A percentile compares a stretch with the other conserved stretches of the same genome.
phyloP scores from a whole-genome alignment of 2,888 invertebrate species.

The Hirudinaria manillensis region DNA sequence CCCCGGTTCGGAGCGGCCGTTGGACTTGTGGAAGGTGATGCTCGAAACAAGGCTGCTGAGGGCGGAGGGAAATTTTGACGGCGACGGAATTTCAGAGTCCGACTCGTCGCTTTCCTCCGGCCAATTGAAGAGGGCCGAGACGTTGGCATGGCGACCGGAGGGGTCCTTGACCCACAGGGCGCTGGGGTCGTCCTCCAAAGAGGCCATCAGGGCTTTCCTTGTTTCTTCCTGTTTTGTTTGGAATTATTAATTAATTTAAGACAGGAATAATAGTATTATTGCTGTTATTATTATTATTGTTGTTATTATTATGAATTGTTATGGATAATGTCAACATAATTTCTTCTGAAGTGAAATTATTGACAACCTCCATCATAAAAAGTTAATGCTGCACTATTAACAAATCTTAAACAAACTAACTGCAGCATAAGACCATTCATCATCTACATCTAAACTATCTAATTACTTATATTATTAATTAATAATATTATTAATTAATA shows the following conservation, averaged over 20 bases:
- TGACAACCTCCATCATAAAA: too few relatives aligned
- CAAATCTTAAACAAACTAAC: too few relatives aligned
- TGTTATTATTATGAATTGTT: too few relatives aligned
- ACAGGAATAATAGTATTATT: too few relatives aligned
- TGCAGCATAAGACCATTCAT: too few relatives aligned
- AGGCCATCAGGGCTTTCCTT: constrained; percentile 50
- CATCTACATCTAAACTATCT: too few relatives aligned
- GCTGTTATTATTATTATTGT: too few relatives aligned
- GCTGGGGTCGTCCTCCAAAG: constrained; percentile 56
- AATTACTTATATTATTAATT: too few relatives aligned
- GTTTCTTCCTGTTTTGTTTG: constrained; percentile 48
- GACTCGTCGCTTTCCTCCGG: constrained; percentile 59
- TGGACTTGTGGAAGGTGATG: constrained; percentile 1
- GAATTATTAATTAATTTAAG: not conserved
- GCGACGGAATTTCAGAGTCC: constrained; percentile 42
- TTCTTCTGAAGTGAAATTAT: too few relatives aligned
- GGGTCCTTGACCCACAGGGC: constrained; percentile 60
- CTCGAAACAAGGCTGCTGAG: constrained; percentile 17
- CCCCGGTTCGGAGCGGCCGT: not conserved
- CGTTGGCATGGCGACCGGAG: constrained; percentile 58
- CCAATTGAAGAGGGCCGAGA: constrained; percentile 61
- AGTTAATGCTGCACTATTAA: too few relatives aligned
- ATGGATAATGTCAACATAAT: too few relatives aligned
- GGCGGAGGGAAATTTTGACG: constrained; percentile 2
- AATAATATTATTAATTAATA: too few relatives aligned